Evolutionary conservation across 1,140 invertebrate species (phyloP).

Genomic region (Bathynomus jamesi): DNA sequence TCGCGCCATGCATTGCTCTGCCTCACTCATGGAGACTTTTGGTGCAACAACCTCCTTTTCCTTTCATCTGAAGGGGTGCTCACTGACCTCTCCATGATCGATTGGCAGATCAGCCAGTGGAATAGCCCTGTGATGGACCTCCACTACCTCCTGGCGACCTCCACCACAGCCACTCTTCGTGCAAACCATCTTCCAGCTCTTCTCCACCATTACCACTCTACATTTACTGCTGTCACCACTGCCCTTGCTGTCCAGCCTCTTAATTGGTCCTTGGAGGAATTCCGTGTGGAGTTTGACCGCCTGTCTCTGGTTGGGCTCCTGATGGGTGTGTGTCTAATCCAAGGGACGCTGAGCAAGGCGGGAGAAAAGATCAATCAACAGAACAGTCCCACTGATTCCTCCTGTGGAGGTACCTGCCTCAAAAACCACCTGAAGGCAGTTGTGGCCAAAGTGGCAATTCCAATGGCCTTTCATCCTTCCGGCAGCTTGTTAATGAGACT

Average conservation of each 20-base stretch:
- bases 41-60: conserved; percentile 32
- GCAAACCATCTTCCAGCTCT: conserved; percentile 26
- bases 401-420: conserved; percentile 9
- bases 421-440: conserved; percentile 14
- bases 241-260: conserved; percentile 24
- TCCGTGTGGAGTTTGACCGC: conserved; percentile 29
- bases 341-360: conserved; percentile 33
- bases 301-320: conserved; percentile 30
- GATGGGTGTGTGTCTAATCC: conserved; percentile 31
- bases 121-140: conserved; percentile 31
- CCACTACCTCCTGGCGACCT: conserved; percentile 29
- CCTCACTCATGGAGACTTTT: conserved; percentile 35
- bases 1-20: conserved; percentile 25
- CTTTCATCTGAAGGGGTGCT: background rate
- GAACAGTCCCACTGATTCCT: background rate
- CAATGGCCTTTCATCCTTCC: conserved; percentile 21
- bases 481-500: conserved; percentile 18
- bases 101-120: conserved; percentile 34
- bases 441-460: conserved; percentile 22
- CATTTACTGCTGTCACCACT: conserved; percentile 23
- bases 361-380: conserved; percentile 29
- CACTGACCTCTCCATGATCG: conserved; percentile 1
- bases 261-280: conserved; percentile 32
- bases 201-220: conserved; percentile 29
- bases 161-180: conserved; percentile 24